These are phyloP conservation scores for Ara ararauna DNA, from an alignment of 2,797 vertebrate species.

Conservation along the genomic window DNA sequence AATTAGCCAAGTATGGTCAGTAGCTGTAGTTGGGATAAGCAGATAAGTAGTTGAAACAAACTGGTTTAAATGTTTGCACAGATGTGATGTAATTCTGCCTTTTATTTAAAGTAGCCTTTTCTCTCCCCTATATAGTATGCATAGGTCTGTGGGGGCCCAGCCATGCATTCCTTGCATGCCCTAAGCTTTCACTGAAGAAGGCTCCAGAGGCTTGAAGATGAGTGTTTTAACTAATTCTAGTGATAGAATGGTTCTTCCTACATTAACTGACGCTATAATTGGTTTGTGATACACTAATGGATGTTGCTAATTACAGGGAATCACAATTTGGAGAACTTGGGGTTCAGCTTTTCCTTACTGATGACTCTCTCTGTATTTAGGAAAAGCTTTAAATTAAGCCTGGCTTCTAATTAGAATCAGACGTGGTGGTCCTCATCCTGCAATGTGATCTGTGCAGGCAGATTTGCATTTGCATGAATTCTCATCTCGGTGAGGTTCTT, in stretches of 20 bases:
- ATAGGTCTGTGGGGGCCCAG: background rate
- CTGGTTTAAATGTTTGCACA: constrained; percentile 31
- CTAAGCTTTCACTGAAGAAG: background rate
- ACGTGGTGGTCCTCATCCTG: background rate
- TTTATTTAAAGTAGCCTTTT: constrained; percentile 4
- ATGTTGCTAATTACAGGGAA: background rate
- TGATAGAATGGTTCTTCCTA: background rate
- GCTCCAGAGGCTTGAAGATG: background rate
- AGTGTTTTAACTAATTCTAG: background rate
- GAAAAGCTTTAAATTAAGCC: constrained; percentile 18
- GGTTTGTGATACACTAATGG: background rate
- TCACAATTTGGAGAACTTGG: background rate
- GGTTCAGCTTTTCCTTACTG: background rate
- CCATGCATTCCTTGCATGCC: constrained; percentile 7
- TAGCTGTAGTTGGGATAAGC: background rate
- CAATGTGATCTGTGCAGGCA: background rate
- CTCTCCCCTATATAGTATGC: background rate
- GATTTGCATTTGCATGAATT: background rate
- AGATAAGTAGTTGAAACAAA: constrained; percentile 9
- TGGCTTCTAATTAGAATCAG: constrained; percentile 19
- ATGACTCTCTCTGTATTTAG: background rate
- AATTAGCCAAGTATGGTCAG: constrained; percentile 4
- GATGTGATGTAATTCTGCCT: constrained; percentile 37
- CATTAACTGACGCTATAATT: background rate
- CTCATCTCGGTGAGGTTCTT: background rate